Conservation (phyloP, 2,797 vertebrate genomes). For the Octomys mimax region DNA sequence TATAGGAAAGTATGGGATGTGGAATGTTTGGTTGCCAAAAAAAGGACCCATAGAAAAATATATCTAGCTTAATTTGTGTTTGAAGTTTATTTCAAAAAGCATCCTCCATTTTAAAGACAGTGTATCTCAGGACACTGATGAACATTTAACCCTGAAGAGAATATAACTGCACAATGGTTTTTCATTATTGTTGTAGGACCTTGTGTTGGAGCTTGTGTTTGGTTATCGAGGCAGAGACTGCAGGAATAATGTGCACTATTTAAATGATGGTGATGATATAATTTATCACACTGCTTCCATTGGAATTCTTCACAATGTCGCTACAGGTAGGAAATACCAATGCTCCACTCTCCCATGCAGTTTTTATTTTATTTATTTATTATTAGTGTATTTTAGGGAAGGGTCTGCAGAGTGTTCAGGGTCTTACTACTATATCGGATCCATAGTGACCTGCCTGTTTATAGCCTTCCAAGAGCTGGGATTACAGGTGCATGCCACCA, state of each 20-base stretch:
- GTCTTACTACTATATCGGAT: too few relatives aligned
- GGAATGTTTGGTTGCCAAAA: not conserved
- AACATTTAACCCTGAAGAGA: not conserved
- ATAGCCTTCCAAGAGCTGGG: too few relatives aligned
- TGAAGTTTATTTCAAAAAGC: conserved; percentile 7
- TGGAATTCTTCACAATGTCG: conserved; percentile 97
- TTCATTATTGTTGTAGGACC: conserved; percentile 90
- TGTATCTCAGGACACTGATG: not conserved
- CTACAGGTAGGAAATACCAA: conserved; percentile 93
- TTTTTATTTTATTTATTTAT: not conserved
- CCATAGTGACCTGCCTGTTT: too few relatives aligned
- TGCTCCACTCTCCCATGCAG: not conserved
- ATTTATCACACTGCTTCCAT: conserved; percentile 98
- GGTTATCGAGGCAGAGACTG: conserved; percentile 99
- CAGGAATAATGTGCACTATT: conserved; percentile 99
- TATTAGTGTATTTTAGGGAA: too few relatives aligned
- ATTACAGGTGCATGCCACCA: too few relatives aligned
- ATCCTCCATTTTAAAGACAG: conserved; percentile 13
- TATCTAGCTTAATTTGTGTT: conserved; percentile 27
- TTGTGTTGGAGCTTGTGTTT: conserved; percentile 97
- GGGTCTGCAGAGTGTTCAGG: too few relatives aligned
- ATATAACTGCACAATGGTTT: conserved; percentile 39
- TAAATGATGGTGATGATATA: conserved; percentile 98
- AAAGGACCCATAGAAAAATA: not conserved
- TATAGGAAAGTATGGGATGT: not conserved